A percentile compares a stretch with the other conserved stretches of the same genome.
These are phyloP conservation scores for Erebia aethiops DNA, from an alignment of 2,888 invertebrate species.

Conservation along the genomic window DNA sequence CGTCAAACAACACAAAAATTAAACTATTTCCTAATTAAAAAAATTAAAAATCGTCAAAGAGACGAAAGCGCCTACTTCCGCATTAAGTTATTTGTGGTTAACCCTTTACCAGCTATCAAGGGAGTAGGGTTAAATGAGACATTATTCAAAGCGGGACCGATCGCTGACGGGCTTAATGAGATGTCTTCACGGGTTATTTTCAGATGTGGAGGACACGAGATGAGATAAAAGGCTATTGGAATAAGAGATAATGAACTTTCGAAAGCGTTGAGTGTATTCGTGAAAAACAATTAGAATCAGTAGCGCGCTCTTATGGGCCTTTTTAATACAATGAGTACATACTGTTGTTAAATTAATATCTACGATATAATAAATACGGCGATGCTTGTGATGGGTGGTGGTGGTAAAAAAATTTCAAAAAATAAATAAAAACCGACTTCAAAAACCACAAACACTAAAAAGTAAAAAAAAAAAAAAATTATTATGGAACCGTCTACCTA, in stretches of 20 bases:
- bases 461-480: too few relatives aligned
- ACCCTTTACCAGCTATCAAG: slow-evolving; percentile 79
- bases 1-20: slow-evolving; percentile 69
- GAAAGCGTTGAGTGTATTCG: slow-evolving; percentile 25
- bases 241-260: slow-evolving; percentile 46
- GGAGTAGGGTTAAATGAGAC: slow-evolving; percentile 81
- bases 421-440: too few relatives aligned
- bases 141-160: slow-evolving; percentile 74
- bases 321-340: neutral
- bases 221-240: slow-evolving; percentile 42
- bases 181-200: slow-evolving; percentile 79
- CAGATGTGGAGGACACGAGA: slow-evolving; percentile 57
- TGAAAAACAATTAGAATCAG: slow-evolving; percentile 32
- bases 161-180: slow-evolving; percentile 79
- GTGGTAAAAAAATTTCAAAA: too few relatives aligned
- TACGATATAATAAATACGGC: too few relatives aligned
- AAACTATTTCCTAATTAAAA: slow-evolving; percentile 82
- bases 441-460: too few relatives aligned
- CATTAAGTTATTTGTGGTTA: slow-evolving; percentile 78
- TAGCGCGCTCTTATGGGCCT: neutral
- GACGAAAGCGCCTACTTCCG: slow-evolving; percentile 74
- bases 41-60: slow-evolving; percentile 70
- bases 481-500: too few relatives aligned
- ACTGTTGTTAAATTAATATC: neutral
- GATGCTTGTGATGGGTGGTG: too few relatives aligned